These are phyloP conservation scores for Odobenus rosmarus DNA, from an alignment of 2,113 vertebrate genomes.

Conservation along the genomic window DNA sequence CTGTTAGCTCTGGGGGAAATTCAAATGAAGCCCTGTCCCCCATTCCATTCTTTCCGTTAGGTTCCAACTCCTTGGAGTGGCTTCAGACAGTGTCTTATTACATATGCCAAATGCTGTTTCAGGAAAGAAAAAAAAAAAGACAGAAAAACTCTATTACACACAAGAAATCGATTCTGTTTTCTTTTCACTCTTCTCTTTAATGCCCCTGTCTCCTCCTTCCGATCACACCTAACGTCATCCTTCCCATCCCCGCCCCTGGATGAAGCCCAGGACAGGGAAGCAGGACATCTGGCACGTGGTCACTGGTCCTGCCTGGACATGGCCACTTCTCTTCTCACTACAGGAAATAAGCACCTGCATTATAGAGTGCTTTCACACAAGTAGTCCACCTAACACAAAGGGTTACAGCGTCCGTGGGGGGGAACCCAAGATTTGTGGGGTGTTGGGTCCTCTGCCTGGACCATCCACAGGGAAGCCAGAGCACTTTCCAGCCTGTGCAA, in stretches of 20 bases:
- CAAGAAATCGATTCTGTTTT: slow-evolving; percentile 67
- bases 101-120: slow-evolving; percentile 41
- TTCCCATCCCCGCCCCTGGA: background rate
- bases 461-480: background rate
- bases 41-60: background rate
- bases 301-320: background rate
- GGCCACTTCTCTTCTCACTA: background rate
- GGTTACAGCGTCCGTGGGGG: background rate
- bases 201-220: background rate
- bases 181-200: slow-evolving; percentile 45
- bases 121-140: background rate
- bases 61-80: slow-evolving; percentile 18
- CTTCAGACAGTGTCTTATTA: slow-evolving; percentile 48
- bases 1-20: background rate
- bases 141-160: slow-evolving; percentile 71
- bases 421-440: accelerated
- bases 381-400: background rate
- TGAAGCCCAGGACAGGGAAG: background rate
- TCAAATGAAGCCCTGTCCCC: background rate
- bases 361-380: background rate
- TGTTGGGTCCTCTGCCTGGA: background rate
- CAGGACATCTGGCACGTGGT: background rate
- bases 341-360: too few relatives aligned
- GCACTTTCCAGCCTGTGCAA: background rate
- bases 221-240: background rate